Conservation (phyloP, 2,888 invertebrate species). For the Dicyrtoma fusca region DNA sequence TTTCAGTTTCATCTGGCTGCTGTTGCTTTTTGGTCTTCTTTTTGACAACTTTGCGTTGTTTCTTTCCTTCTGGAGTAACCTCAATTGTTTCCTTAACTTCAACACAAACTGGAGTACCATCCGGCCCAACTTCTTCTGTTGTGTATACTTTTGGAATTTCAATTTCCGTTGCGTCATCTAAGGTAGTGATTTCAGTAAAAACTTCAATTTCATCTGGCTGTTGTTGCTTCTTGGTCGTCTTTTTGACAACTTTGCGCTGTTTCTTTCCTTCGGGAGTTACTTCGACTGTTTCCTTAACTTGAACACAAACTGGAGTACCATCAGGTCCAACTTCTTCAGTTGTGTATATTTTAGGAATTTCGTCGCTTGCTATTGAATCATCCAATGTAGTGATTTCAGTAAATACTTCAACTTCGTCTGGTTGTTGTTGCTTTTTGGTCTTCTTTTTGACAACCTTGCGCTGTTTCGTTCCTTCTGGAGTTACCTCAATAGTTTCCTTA, state of each 20-base stretch:
- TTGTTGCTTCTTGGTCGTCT: not conserved
- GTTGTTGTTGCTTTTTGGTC: not conserved
- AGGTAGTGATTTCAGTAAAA: not conserved
- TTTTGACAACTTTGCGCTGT: not conserved
- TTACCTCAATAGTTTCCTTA: not conserved
- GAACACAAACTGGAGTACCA: too few relatives aligned
- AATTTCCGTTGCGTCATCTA: not conserved
- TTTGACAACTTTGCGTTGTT: not conserved
- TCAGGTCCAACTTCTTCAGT: too few relatives aligned
- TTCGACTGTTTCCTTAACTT: conserved; percentile 44
- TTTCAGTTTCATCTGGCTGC: too few relatives aligned
- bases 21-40: not conserved
- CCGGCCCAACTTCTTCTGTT: too few relatives aligned
- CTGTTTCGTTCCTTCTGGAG: not conserved
- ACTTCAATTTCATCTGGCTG: not conserved
- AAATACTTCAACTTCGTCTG: not conserved
- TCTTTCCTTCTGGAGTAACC: conserved; percentile 14
- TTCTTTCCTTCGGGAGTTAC: not conserved
- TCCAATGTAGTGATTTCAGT: not conserved
- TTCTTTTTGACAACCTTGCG: not conserved
- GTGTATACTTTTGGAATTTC: conserved; percentile 29
- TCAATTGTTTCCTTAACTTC: conserved; percentile 44
- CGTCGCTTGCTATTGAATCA: not conserved
- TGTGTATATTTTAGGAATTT: too few relatives aligned
- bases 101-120: too few relatives aligned